Conservation (phyloP, 2,888 invertebrate genomes). For the Lasioglossum vierecki region DNA sequence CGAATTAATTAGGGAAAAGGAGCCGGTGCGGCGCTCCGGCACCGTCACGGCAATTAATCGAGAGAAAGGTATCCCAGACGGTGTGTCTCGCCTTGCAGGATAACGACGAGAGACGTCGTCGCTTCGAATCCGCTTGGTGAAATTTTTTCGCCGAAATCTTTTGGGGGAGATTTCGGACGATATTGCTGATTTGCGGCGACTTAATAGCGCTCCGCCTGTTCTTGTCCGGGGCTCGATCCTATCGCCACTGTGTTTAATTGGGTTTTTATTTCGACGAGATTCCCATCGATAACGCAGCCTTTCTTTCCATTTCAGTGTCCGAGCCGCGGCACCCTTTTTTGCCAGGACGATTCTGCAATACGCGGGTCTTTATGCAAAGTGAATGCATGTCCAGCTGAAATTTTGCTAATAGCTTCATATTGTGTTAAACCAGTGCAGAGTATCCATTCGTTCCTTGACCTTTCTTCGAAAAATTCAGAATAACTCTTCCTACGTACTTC, state of each 20-base stretch:
- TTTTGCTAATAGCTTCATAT: background rate
- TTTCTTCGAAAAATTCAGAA: background rate
- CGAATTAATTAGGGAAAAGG: constrained; percentile 71
- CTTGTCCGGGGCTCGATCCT: constrained; percentile 10
- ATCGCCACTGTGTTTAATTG: background rate
- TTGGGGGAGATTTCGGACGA: constrained; percentile 18
- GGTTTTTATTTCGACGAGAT: constrained; percentile 15
- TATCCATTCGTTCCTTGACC: background rate
- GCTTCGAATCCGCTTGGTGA: background rate
- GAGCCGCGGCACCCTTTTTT: background rate
- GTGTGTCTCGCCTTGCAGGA: constrained; percentile 22
- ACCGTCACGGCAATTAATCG: constrained; percentile 77
- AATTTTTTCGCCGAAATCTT: constrained; percentile 9
- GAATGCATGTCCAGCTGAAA: background rate
- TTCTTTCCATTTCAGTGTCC: background rate
- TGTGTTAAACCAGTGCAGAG: background rate
- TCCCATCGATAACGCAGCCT: background rate
- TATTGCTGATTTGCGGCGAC: constrained; percentile 30
- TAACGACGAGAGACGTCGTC: constrained; percentile 37
- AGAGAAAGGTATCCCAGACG: constrained; percentile 67
- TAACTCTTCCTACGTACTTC: no score
- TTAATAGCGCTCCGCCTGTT: constrained; percentile 13
- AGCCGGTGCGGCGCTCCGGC: constrained; percentile 46
- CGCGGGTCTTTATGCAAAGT: background rate
- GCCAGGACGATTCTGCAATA: background rate